phyloP scores from a whole-genome alignment of 2,888 invertebrate genomes.

The Ennomos quercinarius region DNA sequence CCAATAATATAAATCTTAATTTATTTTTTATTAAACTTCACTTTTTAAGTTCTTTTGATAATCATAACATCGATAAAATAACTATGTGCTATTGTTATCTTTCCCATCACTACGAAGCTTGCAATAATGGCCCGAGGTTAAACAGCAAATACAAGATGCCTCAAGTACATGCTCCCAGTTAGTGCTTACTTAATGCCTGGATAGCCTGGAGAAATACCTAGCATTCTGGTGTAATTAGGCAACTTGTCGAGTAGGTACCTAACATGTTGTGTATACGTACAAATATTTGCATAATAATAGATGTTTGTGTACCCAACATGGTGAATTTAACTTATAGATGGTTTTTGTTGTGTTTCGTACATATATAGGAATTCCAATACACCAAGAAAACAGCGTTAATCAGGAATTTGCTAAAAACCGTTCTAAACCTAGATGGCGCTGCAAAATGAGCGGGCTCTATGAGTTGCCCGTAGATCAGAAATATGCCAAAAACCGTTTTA shows the following conservation, averaged over 20 bases:
- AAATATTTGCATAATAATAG: neutral
- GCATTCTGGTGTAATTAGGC: slow-evolving; percentile 11
- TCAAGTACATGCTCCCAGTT: slow-evolving; percentile 19
- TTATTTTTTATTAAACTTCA: too few species aligned
- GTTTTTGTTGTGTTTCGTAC: too few species aligned
- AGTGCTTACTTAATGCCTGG: slow-evolving; percentile 10
- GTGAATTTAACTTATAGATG: neutral
- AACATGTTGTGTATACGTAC: neutral
- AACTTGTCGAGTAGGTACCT: slow-evolving; percentile 4
- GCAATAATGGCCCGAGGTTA: slow-evolving; percentile 51
- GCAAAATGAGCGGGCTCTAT: too few species aligned
- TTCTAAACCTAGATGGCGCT: too few species aligned
- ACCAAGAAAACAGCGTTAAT: too few species aligned
- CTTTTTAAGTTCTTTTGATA: neutral
- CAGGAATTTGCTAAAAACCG: too few species aligned
- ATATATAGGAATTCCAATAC: too few species aligned
- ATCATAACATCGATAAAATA: slow-evolving; percentile 32
- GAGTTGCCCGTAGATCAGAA: too few species aligned
- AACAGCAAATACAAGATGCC: slow-evolving; percentile 22
- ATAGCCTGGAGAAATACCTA: slow-evolving; percentile 26
- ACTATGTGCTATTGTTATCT: neutral
- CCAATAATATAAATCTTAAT: too few species aligned
- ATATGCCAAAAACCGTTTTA: too few species aligned
- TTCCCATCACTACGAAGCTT: slow-evolving; percentile 43
- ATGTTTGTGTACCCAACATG: neutral